phyloP scores from a whole-genome alignment of 2,113 vertebrate species.

The Otolemur garnettii region DNA sequence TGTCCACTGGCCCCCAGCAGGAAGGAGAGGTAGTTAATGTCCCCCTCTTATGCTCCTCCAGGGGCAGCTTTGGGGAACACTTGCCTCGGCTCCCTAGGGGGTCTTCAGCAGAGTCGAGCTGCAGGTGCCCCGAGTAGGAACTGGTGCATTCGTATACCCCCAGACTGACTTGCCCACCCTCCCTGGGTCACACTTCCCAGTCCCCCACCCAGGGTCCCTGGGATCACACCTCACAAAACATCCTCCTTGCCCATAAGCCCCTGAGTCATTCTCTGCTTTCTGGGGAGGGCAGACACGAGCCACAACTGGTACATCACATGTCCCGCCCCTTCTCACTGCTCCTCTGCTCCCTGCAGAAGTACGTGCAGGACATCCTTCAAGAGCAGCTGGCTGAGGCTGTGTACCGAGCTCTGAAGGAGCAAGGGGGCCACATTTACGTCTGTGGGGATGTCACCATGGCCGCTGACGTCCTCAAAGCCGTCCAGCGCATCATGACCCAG shows the following conservation, averaged over 20 bases:
- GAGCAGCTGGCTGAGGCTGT: slow-evolving; percentile 94
- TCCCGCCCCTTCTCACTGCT: accelerated
- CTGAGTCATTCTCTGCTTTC: neutral
- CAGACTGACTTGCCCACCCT: accelerated
- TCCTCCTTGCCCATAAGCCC: neutral
- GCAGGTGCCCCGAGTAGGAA: neutral
- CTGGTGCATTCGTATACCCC: accelerated
- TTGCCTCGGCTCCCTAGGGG: accelerated
- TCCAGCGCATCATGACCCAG: slow-evolving; percentile 94
- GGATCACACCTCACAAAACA: neutral
- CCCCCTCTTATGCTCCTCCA: accelerated
- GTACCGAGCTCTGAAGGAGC: slow-evolving; percentile 94
- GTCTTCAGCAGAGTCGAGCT: neutral
- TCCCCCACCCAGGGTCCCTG: neutral
- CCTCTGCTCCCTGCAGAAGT: slow-evolving; percentile 90
- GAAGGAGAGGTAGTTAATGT: neutral
- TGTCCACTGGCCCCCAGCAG: neutral
- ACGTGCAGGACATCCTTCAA: slow-evolving; percentile 96
- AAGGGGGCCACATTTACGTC: slow-evolving; percentile 97
- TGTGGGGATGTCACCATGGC: slow-evolving; percentile 99
- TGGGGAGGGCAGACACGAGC: accelerated
- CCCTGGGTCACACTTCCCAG: neutral
- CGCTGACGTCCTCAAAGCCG: slow-evolving; percentile 95
- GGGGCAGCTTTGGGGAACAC: neutral
- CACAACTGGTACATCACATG: accelerated